These are phyloP conservation scores for Palythoa caribaeorum DNA, from an alignment of 92 coral and sea anemone species.

Conservation along the genomic window DNA sequence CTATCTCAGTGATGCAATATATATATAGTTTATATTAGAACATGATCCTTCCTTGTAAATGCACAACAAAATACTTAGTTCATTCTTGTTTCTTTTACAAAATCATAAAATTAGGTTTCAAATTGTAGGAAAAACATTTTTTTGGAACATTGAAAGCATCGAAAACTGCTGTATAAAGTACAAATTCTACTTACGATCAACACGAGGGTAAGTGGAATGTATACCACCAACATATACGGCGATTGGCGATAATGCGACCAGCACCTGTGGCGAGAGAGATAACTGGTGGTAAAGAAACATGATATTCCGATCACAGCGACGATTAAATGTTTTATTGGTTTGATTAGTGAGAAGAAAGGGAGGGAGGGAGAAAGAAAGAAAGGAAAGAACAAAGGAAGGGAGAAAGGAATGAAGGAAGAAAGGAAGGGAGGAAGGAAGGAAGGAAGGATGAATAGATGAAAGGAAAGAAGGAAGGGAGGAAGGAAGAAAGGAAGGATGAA, in stretches of 20 bases:
- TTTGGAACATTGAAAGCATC: not conserved
- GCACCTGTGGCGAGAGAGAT: slow-evolving; percentile 63
- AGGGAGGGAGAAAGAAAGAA: not conserved
- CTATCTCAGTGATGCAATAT: too few species aligned
- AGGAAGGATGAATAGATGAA: not conserved
- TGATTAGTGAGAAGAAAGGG: not conserved
- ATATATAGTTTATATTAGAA: not conserved
- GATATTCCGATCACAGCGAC: not conserved
- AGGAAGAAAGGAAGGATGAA: not conserved
- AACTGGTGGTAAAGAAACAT: not conserved
- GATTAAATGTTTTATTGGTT: not conserved
- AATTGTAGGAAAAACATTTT: too few species aligned
- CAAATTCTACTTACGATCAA: slow-evolving; percentile 66
- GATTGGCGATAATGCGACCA: slow-evolving; percentile 84
- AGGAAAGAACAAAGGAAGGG: not conserved
- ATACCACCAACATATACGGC: slow-evolving; percentile 74
- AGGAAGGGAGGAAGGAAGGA: not conserved
- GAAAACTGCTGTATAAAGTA: not conserved
- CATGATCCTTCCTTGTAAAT: not conserved
- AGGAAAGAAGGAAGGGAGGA: not conserved
- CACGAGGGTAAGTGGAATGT: slow-evolving; percentile 76
- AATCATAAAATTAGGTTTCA: not conserved
- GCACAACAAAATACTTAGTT: not conserved
- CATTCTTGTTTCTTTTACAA: not conserved
- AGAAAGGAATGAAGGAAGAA: not conserved